Conservation (phyloP, 2,888 invertebrate genomes). For the Drosophila pseudotakahashii region DNA sequence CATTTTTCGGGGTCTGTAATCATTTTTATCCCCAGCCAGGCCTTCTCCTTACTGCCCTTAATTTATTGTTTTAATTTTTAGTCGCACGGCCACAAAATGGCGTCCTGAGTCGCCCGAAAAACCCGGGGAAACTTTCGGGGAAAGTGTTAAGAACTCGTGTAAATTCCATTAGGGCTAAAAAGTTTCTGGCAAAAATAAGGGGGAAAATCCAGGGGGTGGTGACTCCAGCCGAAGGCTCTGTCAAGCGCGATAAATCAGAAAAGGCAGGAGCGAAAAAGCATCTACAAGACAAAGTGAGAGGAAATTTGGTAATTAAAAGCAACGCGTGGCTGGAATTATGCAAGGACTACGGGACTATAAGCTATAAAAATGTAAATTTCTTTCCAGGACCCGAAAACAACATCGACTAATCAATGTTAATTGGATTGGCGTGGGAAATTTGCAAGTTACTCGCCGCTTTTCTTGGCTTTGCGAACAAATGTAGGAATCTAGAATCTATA, state of each 20-base stretch:
- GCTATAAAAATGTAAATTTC: conserved; percentile 70
- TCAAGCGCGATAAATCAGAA: conserved; percentile 63
- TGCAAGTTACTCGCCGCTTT: conserved; percentile 14
- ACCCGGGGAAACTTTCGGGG: conserved; percentile 47
- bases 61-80: conserved; percentile 77
- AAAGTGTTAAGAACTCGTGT: conserved; percentile 77
- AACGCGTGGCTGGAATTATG: conserved; percentile 64
- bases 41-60: conserved; percentile 30
- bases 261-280: conserved; percentile 17
- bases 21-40: conserved; percentile 18
- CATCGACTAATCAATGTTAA: conserved; percentile 69
- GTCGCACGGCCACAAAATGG: conserved; percentile 61
- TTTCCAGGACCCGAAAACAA: conserved; percentile 22
- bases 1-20: conserved; percentile 14
- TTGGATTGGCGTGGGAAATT: conserved; percentile 58
- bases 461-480: conserved; percentile 4
- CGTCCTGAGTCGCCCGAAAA: conserved; percentile 34
- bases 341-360: conserved; percentile 48
- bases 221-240: conserved; percentile 23
- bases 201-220: not conserved
- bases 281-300: conserved; percentile 26
- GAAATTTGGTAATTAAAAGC: conserved; percentile 57
- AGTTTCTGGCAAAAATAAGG: conserved; percentile 15
- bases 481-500: conserved; percentile 23
- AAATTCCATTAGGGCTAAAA: conserved; percentile 70